A percentile compares a stretch with the other conserved stretches of the same genome.
Conservation (phyloP, 2,797 vertebrate species). For the Syngnathus acus region DNA sequence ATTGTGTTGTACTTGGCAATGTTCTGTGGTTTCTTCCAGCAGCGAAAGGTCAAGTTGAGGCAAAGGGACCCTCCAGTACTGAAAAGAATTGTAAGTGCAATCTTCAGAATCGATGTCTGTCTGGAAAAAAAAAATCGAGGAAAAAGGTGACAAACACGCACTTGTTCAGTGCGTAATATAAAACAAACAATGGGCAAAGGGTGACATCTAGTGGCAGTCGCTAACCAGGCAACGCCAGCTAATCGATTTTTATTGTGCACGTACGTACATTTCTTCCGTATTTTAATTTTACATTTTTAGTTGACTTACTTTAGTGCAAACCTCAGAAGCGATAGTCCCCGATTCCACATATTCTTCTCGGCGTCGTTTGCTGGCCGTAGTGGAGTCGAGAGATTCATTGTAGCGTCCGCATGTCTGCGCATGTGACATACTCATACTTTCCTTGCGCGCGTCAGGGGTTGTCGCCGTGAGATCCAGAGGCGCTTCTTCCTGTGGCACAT, state of each 20-base stretch:
- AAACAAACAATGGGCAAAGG: not conserved
- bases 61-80: conserved; percentile 85
- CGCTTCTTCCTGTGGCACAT: conserved; percentile 2
- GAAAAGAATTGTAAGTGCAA: conserved; percentile 80
- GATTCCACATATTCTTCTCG: conserved; percentile 20
- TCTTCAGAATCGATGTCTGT: conserved; percentile 34
- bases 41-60: conserved; percentile 79
- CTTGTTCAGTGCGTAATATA: not conserved
- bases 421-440: not conserved
- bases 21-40: conserved; percentile 50
- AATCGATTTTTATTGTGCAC: not conserved
- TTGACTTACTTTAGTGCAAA: conserved; percentile 31
- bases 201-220: conserved; percentile 36
- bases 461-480: conserved; percentile 1
- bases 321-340: fast-evolving
- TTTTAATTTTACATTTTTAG: not conserved
- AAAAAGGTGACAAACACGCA: not conserved
- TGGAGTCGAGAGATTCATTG: conserved; percentile 15
- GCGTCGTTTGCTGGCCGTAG: conserved; percentile 34
- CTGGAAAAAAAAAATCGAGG: conserved; percentile 27
- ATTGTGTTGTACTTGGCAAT: conserved; percentile 12
- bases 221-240: not conserved
- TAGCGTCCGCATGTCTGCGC: conserved; percentile 35
- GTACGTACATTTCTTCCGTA: too few species aligned
- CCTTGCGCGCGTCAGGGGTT: not conserved